These are phyloP conservation scores for Drosophila siamana DNA, from an alignment of 2,888 invertebrate species.

Conservation along the genomic window DNA sequence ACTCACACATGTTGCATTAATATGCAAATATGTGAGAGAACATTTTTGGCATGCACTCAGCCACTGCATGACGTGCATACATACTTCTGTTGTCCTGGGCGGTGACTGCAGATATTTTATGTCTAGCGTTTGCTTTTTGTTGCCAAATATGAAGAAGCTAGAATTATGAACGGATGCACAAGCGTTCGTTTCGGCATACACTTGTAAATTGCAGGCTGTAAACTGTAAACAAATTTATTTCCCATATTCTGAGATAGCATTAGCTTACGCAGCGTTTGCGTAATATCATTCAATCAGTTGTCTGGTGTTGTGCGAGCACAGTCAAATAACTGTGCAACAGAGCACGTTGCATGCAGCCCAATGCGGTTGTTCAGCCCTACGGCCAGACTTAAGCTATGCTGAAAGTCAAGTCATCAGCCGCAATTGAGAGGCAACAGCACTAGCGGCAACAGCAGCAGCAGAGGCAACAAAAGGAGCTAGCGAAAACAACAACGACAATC, in stretches of 20 bases:
- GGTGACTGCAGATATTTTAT: conserved; percentile 12
- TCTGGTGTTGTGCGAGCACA: conserved; percentile 2
- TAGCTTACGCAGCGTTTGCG: conserved; percentile 30
- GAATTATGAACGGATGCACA: background rate
- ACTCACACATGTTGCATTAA: conserved; percentile 60
- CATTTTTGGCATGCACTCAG: conserved; percentile 53
- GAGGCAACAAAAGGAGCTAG: conserved; percentile 6
- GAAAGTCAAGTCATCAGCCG: conserved; percentile 59
- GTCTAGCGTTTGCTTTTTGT: background rate
- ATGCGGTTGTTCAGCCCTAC: conserved; percentile 37
- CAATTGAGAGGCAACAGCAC: conserved; percentile 33
- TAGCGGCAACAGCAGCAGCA: conserved; percentile 6
- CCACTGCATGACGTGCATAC: conserved; percentile 8
- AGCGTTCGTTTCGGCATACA: background rate
- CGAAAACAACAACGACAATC: conserved; percentile 10
- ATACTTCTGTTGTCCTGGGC: background rate
- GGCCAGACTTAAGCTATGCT: conserved; percentile 29
- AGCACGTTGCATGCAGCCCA: conserved; percentile 33
- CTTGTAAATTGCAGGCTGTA: background rate
- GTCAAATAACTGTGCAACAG: conserved; percentile 24
- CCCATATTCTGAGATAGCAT: background rate
- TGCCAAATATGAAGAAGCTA: conserved; percentile 3
- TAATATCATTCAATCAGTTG: conserved; percentile 13
- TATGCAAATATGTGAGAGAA: conserved; percentile 72
- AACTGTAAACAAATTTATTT: background rate